A percentile compares a stretch with the other conserved stretches of the same genome.
phyloP scores from a whole-genome alignment of 1,140 invertebrate genomes.

The Dreissena polymorpha region DNA sequence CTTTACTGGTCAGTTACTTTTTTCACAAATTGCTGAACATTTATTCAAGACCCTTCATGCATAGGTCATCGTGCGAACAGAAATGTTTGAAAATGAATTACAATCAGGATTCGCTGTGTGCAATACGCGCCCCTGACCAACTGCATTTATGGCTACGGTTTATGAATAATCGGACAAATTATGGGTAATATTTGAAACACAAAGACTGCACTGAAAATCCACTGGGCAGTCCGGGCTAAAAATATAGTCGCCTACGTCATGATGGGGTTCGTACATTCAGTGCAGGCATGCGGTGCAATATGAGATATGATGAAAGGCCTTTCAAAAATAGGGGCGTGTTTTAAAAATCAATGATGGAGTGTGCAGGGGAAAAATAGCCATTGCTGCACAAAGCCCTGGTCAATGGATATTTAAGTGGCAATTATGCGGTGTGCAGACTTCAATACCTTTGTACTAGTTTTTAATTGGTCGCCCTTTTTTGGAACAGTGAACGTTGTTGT shows the following conservation, averaged over 20 bases:
- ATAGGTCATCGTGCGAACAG: neutral
- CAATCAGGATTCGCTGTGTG: neutral
- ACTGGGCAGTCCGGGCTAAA: slow-evolving; percentile 30
- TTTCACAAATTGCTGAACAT: too few relatives aligned
- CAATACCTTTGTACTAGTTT: too few relatives aligned
- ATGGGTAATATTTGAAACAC: slow-evolving; percentile 44
- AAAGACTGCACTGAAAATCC: slow-evolving; percentile 37
- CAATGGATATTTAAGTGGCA: too few relatives aligned
- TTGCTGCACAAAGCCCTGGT: neutral
- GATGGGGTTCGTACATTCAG: neutral
- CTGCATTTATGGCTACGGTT: slow-evolving; percentile 6
- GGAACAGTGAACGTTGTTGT: too few relatives aligned
- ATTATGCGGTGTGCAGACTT: too few relatives aligned
- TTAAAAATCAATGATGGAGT: too few relatives aligned
- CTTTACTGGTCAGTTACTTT: too few relatives aligned
- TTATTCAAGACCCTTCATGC: too few relatives aligned
- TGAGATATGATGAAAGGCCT: too few relatives aligned
- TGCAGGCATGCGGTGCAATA: too few relatives aligned
- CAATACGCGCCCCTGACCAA: neutral
- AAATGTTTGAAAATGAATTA: slow-evolving; percentile 1
- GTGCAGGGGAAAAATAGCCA: neutral
- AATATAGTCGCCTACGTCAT: slow-evolving; percentile 40
- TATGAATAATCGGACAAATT: slow-evolving; percentile 52
- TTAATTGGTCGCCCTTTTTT: too few relatives aligned
- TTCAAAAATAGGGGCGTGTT: too few relatives aligned